These are phyloP conservation scores for Drosophila koepferae DNA, from an alignment of 2,888 invertebrate species.

Conservation along the genomic window DNA sequence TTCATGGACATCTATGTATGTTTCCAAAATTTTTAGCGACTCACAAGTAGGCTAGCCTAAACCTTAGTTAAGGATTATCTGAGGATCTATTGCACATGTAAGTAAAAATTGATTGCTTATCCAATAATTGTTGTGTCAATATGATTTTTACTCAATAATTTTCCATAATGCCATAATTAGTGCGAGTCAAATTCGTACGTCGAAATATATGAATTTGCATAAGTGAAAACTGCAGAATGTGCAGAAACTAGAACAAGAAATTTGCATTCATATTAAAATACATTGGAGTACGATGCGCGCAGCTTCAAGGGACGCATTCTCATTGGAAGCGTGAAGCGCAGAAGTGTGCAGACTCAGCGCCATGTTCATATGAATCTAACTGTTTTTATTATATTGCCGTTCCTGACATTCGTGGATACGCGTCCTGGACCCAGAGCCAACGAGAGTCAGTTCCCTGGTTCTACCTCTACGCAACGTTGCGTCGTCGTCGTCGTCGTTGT, in stretches of 20 bases:
- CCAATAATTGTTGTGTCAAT: slow-evolving; percentile 50
- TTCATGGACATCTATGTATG: too few species aligned
- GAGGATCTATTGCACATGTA: background rate
- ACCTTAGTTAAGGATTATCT: background rate
- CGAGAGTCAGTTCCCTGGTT: slow-evolving; percentile 42
- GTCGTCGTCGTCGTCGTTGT: slow-evolving; percentile 15
- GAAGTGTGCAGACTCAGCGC: slow-evolving; percentile 3
- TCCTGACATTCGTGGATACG: slow-evolving; percentile 28
- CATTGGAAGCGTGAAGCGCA: slow-evolving; percentile 15
- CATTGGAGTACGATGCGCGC: slow-evolving; percentile 20
- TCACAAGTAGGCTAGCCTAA: too few species aligned
- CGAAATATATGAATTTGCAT: slow-evolving; percentile 39
- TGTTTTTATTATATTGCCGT: slow-evolving; percentile 35
- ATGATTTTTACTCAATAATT: slow-evolving; percentile 73
- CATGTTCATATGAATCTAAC: slow-evolving; percentile 29
- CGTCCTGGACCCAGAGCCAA: slow-evolving; percentile 54
- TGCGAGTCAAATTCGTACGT: slow-evolving; percentile 30
- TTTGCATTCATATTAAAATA: slow-evolving; percentile 36
- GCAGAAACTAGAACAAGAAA: slow-evolving; percentile 29
- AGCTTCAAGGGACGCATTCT: slow-evolving; percentile 11
- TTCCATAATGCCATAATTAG: slow-evolving; percentile 47
- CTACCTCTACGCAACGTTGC: slow-evolving; percentile 59
- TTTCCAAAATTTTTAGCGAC: too few species aligned
- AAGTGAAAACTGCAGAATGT: slow-evolving; percentile 33
- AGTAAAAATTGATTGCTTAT: background rate